phyloP scores from a whole-genome alignment of 1,140 invertebrate species.

The Magallana gigas region DNA sequence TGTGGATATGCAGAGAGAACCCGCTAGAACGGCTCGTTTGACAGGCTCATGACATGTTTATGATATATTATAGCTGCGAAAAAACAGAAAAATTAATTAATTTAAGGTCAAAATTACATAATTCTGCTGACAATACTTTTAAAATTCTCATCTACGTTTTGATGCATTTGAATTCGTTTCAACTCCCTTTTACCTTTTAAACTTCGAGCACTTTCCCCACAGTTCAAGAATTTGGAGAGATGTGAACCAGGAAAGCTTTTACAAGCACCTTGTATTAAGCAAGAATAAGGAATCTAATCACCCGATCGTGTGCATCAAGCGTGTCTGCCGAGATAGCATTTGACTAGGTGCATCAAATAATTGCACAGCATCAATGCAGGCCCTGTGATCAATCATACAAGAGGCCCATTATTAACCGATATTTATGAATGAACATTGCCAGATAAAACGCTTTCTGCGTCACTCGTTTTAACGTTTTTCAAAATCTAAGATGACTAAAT shows the following conservation, averaged over 20 bases:
- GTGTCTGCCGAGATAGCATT: background rate
- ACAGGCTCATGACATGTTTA: background rate
- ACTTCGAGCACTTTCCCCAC: no score
- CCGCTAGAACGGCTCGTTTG: background rate
- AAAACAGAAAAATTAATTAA: background rate
- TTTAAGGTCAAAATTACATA: background rate
- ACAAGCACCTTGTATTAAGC: background rate
- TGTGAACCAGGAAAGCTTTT: background rate
- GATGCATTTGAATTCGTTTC: background rate
- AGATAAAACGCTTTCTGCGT: background rate
- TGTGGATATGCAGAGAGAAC: background rate
- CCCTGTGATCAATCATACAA: slow-evolving; percentile 9
- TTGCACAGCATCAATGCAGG: background rate
- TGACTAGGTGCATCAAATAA: slow-evolving; percentile 14
- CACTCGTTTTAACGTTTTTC: background rate
- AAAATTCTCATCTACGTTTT: background rate
- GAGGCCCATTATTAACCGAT: slow-evolving; percentile 20
- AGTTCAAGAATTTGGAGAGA: no score
- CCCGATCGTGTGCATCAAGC: background rate
- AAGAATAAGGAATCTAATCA: background rate
- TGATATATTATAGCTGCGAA: background rate
- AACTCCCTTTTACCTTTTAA: no score
- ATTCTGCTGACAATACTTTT: background rate
- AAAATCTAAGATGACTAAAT: slow-evolving; percentile 5
- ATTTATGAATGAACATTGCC: slow-evolving; percentile 29